Base-by-base conservation (phyloP, 2,888 invertebrate genomes). In the Gryllus longicercus region DNA sequence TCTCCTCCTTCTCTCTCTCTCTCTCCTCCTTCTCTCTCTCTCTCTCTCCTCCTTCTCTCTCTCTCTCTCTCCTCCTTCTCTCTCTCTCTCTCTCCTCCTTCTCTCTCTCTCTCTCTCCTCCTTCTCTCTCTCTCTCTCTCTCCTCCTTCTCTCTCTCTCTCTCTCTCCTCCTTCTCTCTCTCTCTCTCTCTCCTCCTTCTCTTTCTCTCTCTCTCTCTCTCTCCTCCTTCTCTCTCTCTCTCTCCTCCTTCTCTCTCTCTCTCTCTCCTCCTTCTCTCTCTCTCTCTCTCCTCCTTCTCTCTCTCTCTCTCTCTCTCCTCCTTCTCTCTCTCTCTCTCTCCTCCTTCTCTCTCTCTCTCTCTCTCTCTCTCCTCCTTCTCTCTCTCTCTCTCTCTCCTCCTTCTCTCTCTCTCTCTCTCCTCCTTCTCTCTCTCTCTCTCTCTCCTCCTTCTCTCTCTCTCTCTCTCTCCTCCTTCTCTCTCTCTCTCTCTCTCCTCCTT, bases 381-480 rank as follows among this genome's bases (percentile, higher is more conserved):
- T 8, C 38, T 38, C 74, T 11, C 10, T 2, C 16, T 18, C 1
- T 74, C 11, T 1, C 16, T 74, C 74, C 23, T 1, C 18, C 0
- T 74, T 18, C 16, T 11, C 16, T 11, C 74, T 74, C 11, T 18
- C 74, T 0, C 2, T 8, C 11, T 18, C 16, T 2, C 2, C 16
- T 2, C 11, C 16, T 1, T 0, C 16, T 74, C 11, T 18, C 16
- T 18, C n/a, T 74, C 1, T 38, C 8, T 8, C 25, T 25, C 25
- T 4, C 8, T 38, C 38, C 38, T 38, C 38, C 38, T 38, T 8
- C 38, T 38, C 38, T n/a, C n/a, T n/a, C n/a, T n/a, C n/a, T 78
- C 79, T 78, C 50, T n/a, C 77, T 81, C 79, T 74, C 74, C 63
- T 74, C 51, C 12, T 50, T 74, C 79, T 51, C 50, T 38, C 25